Evolutionary conservation across 2,113 vertebrate genomes (phyloP).

Genomic region (Oncorhynchus clarkii): DNA sequence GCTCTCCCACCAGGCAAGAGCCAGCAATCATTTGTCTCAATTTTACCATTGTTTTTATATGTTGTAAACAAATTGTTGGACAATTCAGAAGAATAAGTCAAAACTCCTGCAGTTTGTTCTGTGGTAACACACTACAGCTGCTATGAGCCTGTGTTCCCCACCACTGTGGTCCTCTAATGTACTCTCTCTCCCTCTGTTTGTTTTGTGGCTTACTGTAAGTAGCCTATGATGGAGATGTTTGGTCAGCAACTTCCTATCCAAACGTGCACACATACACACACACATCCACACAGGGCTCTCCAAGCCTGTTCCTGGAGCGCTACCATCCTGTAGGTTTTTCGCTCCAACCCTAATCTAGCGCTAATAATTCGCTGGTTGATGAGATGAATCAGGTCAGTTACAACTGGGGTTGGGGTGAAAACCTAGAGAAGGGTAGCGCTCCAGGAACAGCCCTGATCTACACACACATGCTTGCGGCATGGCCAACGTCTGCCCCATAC

Average conservation of each 20-base stretch:
- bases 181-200: background rate
- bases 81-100: background rate
- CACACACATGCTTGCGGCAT: slow-evolving; percentile 8
- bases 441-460: too few relatives aligned
- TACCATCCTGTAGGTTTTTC: too few relatives aligned
- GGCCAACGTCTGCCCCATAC: slow-evolving; percentile 14
- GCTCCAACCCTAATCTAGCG: too few relatives aligned
- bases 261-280: background rate
- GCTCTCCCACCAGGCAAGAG: background rate
- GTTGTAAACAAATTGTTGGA: background rate
- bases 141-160: too few relatives aligned
- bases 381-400: too few relatives aligned
- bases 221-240: too few relatives aligned
- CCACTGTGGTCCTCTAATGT: background rate
- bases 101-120: background rate
- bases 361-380: too few relatives aligned
- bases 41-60: background rate
- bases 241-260: background rate
- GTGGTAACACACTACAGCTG: background rate
- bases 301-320: too few relatives aligned
- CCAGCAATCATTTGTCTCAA: background rate
- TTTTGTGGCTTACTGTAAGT: background rate
- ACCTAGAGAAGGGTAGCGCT: too few relatives aligned
- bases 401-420: too few relatives aligned
- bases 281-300: background rate